These are phyloP conservation scores for Cydia splendana DNA, from an alignment of 1,140 invertebrate genomes.

Conservation along the genomic window DNA sequence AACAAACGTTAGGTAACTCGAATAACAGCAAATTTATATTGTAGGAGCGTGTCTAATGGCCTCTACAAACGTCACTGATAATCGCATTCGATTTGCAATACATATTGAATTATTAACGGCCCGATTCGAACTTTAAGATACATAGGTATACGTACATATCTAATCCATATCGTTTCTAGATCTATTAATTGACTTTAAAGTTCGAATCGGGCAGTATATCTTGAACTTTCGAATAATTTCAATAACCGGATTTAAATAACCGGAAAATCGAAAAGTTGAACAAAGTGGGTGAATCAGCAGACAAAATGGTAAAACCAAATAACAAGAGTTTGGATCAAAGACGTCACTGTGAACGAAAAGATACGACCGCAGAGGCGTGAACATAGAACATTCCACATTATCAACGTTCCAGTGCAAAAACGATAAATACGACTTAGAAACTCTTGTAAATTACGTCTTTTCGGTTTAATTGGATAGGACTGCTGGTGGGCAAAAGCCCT, in stretches of 20 bases:
- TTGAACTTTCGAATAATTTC: neutral
- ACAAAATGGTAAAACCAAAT: neutral
- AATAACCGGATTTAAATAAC: too few relatives aligned
- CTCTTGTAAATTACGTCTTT: neutral
- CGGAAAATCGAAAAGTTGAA: too few relatives aligned
- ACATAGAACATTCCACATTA: neutral
- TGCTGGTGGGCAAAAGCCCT: slow-evolving; percentile 9
- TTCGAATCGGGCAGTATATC: too few relatives aligned
- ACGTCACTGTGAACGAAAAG: neutral
- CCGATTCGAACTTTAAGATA: too few relatives aligned
- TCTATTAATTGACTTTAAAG: too few relatives aligned
- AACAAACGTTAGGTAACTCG: neutral
- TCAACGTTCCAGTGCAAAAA: neutral
- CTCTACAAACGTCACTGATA: too few relatives aligned
- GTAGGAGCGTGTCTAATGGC: neutral
- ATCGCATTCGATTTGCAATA: too few relatives aligned
- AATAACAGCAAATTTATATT: neutral
- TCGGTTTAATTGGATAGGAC: neutral
- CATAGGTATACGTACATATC: too few relatives aligned
- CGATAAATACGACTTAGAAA: neutral
- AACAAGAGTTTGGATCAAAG: neutral
- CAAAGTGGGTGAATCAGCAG: neutral
- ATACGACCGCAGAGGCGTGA: neutral
- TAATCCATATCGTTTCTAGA: too few relatives aligned
- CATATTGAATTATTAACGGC: too few relatives aligned